Conservation (phyloP, 2,797 vertebrate genomes). For the Rhinella marina region DNA sequence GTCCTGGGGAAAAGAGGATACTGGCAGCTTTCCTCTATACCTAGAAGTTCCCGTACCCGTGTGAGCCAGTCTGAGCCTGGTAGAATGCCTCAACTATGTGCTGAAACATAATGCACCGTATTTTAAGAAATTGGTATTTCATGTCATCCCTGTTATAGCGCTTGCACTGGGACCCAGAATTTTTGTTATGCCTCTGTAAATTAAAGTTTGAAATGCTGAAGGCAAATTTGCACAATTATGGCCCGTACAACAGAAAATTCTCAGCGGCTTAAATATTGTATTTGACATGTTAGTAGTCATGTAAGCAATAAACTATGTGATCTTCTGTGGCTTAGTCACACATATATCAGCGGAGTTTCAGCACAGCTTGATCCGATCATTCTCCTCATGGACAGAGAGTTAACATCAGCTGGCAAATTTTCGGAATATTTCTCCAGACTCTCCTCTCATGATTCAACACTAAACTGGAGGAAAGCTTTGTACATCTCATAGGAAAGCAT, state of each 20-base stretch:
- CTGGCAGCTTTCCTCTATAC: too few species aligned
- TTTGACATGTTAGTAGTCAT: slow-evolving; percentile 16
- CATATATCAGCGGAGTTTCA: slow-evolving; percentile 36
- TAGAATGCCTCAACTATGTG: too few species aligned
- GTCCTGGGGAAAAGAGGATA: too few species aligned
- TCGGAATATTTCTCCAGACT: slow-evolving; percentile 35
- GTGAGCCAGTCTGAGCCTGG: too few species aligned
- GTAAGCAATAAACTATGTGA: slow-evolving; percentile 20
- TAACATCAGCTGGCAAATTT: slow-evolving; percentile 33
- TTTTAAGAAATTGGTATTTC: too few species aligned
- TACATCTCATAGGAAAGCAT: slow-evolving; percentile 3
- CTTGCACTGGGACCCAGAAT: too few species aligned
- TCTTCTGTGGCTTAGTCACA: slow-evolving; percentile 36
- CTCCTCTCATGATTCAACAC: slow-evolving; percentile 31
- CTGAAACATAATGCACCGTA: too few species aligned
- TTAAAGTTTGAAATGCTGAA: background rate
- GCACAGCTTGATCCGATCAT: slow-evolving; percentile 48
- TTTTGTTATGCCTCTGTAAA: too few species aligned
- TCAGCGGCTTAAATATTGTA: slow-evolving; percentile 16
- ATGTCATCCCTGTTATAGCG: too few species aligned
- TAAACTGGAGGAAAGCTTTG: slow-evolving; percentile 8
- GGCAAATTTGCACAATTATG: background rate
- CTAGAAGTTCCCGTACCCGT: too few species aligned
- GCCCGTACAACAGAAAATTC: background rate
- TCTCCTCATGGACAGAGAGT: slow-evolving; percentile 28